Conservation (phyloP, 2,888 invertebrate genomes). For the Periphyllus acericola region DNA sequence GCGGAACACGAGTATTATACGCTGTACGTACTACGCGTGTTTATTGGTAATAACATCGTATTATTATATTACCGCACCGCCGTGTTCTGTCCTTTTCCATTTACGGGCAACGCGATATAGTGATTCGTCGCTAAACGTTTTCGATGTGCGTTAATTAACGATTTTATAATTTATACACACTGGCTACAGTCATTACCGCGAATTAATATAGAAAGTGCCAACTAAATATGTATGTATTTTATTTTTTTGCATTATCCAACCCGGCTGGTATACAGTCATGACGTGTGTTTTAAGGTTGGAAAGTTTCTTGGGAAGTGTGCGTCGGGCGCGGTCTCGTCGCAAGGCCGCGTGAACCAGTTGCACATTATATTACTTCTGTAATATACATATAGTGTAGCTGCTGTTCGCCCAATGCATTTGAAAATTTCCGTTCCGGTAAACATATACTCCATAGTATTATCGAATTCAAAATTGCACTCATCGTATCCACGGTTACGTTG, state of each 20-base stretch:
- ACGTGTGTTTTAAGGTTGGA: conserved; percentile 19
- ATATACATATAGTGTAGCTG: background rate
- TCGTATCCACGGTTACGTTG: background rate
- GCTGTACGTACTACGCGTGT: too few relatives aligned
- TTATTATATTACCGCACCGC: too few relatives aligned
- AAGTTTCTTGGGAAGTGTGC: conserved; percentile 44
- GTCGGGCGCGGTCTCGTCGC: conserved; percentile 36
- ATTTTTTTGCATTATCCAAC: background rate
- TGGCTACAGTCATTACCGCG: background rate
- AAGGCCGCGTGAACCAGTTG: conserved; percentile 48
- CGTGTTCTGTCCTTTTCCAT: background rate
- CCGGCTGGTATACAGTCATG: background rate
- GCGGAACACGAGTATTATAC: too few relatives aligned
- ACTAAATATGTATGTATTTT: background rate
- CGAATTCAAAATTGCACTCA: background rate
- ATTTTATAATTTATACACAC: background rate
- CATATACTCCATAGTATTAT: background rate
- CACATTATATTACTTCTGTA: background rate
- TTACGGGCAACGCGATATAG: background rate
- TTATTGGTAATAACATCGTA: too few relatives aligned
- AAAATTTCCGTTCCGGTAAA: conserved; percentile 30
- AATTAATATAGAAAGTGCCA: background rate
- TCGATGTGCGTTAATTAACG: background rate
- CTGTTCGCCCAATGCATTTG: background rate
- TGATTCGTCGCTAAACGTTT: background rate